phyloP scores from a whole-genome alignment of 2,113 vertebrate species.

The Eretmochelys imbricata region DNA sequence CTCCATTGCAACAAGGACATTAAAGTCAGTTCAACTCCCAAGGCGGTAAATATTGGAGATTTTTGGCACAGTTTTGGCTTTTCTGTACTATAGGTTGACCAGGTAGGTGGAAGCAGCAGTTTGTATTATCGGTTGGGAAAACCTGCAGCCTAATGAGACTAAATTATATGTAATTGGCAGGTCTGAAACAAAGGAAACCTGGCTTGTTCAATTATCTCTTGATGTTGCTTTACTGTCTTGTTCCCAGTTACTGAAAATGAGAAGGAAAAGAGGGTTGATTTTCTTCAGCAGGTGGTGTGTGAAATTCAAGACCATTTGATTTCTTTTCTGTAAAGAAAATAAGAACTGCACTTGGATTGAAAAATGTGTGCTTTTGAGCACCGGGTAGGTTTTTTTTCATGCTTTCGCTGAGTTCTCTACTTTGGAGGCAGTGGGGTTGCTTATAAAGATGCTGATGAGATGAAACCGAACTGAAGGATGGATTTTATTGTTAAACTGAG shows the following conservation, averaged over 20 bases:
- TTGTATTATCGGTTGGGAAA: constrained; percentile 12
- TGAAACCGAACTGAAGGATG: neutral
- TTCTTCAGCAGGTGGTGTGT: neutral
- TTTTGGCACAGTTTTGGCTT: neutral
- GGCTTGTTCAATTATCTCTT: neutral
- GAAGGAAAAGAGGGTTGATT: neutral
- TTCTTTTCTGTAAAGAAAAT: neutral
- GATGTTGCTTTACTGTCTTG: constrained; percentile 8
- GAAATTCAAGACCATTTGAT: constrained; percentile 24
- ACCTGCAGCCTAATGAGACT: neutral
- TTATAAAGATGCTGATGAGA: neutral
- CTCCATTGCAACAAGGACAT: neutral
- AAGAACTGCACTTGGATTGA: neutral
- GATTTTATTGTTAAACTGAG: neutral
- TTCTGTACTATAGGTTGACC: neutral
- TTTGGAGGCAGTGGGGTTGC: neutral
- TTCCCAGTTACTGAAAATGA: neutral
- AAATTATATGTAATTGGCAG: constrained; percentile 24
- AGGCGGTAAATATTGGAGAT: neutral
- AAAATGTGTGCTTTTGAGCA: neutral
- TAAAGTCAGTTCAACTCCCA: neutral
- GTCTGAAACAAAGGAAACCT: constrained; percentile 36
- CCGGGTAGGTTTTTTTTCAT: neutral
- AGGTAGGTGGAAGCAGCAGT: constrained; percentile 12
- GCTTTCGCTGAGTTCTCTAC: rapidly evolving